phyloP scores from a whole-genome alignment of 2,888 invertebrate species.

The Folsomia candida region DNA sequence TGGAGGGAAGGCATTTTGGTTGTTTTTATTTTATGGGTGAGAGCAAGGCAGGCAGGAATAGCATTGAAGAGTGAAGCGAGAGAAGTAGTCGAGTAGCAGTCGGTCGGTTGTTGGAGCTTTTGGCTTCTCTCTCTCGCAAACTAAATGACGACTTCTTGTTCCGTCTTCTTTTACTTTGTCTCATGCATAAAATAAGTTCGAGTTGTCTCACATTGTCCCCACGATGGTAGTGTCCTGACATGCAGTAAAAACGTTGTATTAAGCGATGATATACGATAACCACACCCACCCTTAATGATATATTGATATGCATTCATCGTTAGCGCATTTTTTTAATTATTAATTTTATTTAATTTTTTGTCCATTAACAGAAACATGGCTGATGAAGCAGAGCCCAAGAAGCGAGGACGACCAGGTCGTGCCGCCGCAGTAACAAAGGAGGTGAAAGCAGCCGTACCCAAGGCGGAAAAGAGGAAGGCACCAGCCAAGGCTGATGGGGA shows the following conservation, averaged over 20 bases:
- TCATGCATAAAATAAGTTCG: too few species aligned
- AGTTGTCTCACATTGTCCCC: background rate
- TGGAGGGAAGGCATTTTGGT: slow-evolving; percentile 23
- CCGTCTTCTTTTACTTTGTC: too few species aligned
- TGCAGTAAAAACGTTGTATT: background rate
- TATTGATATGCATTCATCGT: background rate
- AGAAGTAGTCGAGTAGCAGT: background rate
- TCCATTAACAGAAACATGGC: slow-evolving; percentile 34
- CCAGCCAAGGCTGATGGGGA: slow-evolving; percentile 46
- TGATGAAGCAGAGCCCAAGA: slow-evolving; percentile 44
- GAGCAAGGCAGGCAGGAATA: background rate
- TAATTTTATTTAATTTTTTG: slow-evolving; percentile 1
- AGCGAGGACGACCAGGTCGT: slow-evolving; percentile 35
- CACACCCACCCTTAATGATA: background rate
- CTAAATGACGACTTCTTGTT: background rate
- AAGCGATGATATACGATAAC: background rate
- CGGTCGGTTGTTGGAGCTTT: too few species aligned
- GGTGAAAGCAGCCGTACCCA: slow-evolving; percentile 36
- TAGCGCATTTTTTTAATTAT: background rate
- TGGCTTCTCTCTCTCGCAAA: background rate
- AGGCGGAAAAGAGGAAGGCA: slow-evolving; percentile 52
- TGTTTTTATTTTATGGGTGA: background rate
- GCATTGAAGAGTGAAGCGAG: background rate
- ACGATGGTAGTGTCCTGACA: background rate
- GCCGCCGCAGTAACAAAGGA: slow-evolving; percentile 29